Percentiles rank a stretch among this genome's conserved stretches.
Conservation (phyloP, 2,113 vertebrate species). For the Psephotus haematonotus region DNA sequence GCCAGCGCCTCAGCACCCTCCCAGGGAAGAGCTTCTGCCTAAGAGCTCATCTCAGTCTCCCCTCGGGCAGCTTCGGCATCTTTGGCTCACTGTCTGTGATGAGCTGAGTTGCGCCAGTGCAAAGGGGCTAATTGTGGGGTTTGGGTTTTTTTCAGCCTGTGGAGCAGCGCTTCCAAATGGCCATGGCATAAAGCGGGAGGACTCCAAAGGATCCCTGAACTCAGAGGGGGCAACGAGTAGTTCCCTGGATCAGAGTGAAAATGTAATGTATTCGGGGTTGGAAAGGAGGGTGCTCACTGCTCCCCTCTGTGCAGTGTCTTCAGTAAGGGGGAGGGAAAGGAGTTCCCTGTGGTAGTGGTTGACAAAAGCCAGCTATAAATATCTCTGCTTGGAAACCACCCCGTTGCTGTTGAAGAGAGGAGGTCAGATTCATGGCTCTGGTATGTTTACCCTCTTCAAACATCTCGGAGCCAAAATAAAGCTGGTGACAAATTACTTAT, state of each 20-base stretch:
- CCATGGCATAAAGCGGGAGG: constrained; percentile 84
- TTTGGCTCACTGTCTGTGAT: neutral
- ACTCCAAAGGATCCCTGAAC: constrained; percentile 88
- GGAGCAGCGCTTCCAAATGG: constrained; percentile 79
- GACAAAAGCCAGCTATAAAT: neutral
- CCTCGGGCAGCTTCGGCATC: neutral
- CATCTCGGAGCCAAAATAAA: neutral
- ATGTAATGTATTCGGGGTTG: constrained; percentile 58
- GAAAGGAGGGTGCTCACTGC: neutral
- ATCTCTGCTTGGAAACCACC: neutral
- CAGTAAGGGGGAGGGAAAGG: neutral
- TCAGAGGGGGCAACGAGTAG: constrained; percentile 65
- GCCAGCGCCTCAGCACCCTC: neutral
- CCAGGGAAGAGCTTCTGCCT: neutral
- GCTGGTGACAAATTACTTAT: neutral
- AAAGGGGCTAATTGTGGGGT: neutral
- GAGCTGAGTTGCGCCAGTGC: rapidly evolving
- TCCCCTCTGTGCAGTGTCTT: neutral
- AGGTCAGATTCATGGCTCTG: neutral
- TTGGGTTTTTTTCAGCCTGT: constrained; percentile 64
- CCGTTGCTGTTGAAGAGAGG: neutral
- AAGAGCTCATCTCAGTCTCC: neutral
- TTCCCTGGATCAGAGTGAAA: constrained; percentile 74
- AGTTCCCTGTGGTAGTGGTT: neutral
- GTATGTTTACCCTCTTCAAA: neutral